phyloP scores from a whole-genome alignment of 2,113 vertebrate genomes.

The Ptyas mucosa region DNA sequence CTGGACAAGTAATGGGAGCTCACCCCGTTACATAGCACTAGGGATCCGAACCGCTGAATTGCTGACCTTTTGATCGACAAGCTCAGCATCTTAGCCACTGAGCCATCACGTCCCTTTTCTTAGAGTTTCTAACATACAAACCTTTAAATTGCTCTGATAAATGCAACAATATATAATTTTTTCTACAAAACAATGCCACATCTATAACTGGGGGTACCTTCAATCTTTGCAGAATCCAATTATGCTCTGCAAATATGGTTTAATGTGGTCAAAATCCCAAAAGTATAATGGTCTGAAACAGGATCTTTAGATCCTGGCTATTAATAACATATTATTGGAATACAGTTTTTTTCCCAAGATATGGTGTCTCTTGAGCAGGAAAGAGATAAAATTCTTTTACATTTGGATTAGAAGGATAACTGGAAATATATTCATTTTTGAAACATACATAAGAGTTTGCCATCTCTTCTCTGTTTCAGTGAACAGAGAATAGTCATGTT shows the following conservation, averaged over 20 bases:
- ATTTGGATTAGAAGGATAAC: background rate
- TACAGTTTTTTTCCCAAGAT: background rate
- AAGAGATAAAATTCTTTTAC: background rate
- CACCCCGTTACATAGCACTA: no score
- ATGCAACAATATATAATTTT: background rate
- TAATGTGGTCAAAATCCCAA: background rate
- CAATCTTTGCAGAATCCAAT: background rate
- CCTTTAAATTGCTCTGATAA: background rate
- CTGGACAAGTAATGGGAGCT: no score
- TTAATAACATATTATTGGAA: background rate
- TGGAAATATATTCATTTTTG: background rate
- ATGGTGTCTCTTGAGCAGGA: background rate
- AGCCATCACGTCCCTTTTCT: no score
- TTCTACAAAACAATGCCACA: accelerated
- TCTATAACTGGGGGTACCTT: background rate
- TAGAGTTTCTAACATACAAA: accelerated
- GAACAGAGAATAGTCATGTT: background rate
- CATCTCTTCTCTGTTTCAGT: background rate
- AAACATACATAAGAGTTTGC: background rate
- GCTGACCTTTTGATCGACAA: no score
- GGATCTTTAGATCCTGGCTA: background rate
- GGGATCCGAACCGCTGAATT: no score
- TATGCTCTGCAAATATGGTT: background rate
- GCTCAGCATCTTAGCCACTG: no score
- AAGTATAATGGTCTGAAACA: background rate